These are phyloP conservation scores for Agriotes lineatus DNA, from an alignment of 2,888 invertebrate genomes.

Conservation along the genomic window DNA sequence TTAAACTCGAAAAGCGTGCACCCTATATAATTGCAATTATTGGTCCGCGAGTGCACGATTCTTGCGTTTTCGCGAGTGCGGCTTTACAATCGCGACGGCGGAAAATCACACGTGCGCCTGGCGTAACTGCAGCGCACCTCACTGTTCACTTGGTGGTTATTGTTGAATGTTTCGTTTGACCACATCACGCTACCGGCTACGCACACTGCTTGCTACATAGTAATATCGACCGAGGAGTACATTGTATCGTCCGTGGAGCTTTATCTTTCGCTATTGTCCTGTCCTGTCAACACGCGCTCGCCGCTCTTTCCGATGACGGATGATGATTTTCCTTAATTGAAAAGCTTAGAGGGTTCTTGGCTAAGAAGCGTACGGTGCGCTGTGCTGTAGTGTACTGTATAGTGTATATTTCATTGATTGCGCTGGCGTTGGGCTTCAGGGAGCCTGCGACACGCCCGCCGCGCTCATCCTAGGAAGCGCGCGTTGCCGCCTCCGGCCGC, in stretches of 20 bases:
- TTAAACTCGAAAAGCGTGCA: no score
- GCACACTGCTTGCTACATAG: constrained; percentile 30
- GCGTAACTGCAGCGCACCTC: constrained; percentile 27
- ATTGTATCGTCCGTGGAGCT: constrained; percentile 35
- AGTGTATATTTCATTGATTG: constrained; percentile 65
- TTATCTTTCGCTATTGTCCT: constrained; percentile 36
- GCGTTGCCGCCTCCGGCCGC: constrained; percentile 64
- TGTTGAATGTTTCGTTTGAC: constrained; percentile 21
- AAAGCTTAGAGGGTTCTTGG: constrained; percentile 21
- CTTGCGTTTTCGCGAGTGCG: no score
- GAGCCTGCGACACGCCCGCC: constrained; percentile 66
- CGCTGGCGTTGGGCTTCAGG: constrained; percentile 64
- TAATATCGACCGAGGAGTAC: constrained; percentile 36
- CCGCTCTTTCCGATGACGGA: constrained; percentile 27
- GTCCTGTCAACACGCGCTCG: constrained; percentile 32
- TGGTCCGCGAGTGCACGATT: no score
- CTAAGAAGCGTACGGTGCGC: constrained; percentile 30
- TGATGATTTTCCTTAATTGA: constrained; percentile 32
- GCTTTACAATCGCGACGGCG: no score
- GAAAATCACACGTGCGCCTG: no score
- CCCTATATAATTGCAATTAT: no score
- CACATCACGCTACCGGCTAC: constrained; percentile 32
- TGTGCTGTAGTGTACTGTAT: constrained; percentile 57
- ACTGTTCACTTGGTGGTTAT: constrained; percentile 19
- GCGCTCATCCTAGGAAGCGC: constrained; percentile 65